A percentile compares a stretch with the other conserved stretches of the same genome.
Evolutionary conservation across 1,140 invertebrate genomes (phyloP).

Genomic region (Drosophila parvula): DNA sequence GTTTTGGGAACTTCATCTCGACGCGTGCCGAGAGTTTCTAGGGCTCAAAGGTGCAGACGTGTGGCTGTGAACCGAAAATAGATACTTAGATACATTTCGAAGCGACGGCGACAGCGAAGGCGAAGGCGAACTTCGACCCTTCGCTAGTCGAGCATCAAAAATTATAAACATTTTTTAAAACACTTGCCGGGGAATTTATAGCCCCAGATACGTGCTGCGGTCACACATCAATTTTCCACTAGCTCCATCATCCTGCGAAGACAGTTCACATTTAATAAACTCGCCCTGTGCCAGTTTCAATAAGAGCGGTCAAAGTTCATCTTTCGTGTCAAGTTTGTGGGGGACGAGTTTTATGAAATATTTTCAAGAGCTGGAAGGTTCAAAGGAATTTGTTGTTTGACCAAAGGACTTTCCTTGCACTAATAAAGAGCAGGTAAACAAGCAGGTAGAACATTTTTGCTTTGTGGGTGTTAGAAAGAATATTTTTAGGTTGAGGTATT

Average conservation of each 20-base stretch:
- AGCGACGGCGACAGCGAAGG: conserved; percentile 9
- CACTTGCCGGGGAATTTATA: conserved; percentile 76
- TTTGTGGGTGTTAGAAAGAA: not conserved
- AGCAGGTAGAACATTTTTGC: not conserved
- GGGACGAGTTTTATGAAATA: conserved; percentile 11
- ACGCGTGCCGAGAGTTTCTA: conserved; percentile 63
- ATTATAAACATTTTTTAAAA: conserved; percentile 81
- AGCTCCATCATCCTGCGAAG: conserved; percentile 33
- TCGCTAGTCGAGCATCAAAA: conserved; percentile 45
- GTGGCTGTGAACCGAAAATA: conserved; percentile 30
- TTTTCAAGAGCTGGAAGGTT: not conserved
- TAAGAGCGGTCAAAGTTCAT: conserved; percentile 30
- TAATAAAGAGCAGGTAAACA: conserved; percentile 3
- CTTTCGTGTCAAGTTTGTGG: conserved; percentile 2
- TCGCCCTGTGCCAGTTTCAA: conserved; percentile 54
- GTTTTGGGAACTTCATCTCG: conserved; percentile 2
- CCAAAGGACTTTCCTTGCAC: not conserved
- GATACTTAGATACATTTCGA: conserved; percentile 25
- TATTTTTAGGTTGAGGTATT: not conserved
- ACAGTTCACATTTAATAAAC: conserved; percentile 64
- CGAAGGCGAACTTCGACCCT: conserved; percentile 28
- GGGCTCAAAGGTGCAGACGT: conserved; percentile 74
- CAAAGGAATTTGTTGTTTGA: not conserved
- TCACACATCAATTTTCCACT: conserved; percentile 67
- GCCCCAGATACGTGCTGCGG: conserved; percentile 71